These are phyloP conservation scores for Pangasianodon gigas DNA, from an alignment of 2,113 vertebrate species.

Conservation along the genomic window DNA sequence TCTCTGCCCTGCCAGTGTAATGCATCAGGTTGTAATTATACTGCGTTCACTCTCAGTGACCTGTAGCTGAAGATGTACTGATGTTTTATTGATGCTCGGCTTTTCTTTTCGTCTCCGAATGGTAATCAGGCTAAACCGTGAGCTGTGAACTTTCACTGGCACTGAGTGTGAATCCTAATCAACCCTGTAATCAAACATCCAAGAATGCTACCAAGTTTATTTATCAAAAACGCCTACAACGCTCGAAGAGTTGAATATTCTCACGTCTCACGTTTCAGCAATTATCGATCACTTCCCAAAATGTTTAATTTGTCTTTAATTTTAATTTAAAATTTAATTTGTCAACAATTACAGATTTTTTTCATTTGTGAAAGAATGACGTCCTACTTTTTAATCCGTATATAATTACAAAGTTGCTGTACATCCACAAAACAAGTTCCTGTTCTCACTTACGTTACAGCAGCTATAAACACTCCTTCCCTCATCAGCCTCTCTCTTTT, in stretches of 20 bases:
- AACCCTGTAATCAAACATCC: conserved; percentile 20
- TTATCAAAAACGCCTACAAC: neutral
- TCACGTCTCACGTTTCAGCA: too few relatives aligned
- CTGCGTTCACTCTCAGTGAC: neutral
- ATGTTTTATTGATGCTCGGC: conserved; percentile 39
- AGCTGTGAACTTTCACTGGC: neutral
- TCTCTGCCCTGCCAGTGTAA: neutral
- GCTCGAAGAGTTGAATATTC: too few relatives aligned
- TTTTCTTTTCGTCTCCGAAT: conserved; percentile 13
- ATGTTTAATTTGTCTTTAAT: neutral
- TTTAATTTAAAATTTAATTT: too few relatives aligned
- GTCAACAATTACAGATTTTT: neutral
- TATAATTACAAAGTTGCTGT: neutral
- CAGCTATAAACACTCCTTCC: neutral
- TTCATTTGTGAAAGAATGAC: neutral
- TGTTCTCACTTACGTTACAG: too few relatives aligned
- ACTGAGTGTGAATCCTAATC: neutral
- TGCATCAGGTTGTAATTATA: conserved; percentile 14
- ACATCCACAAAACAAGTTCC: too few relatives aligned
- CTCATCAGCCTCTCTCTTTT: neutral
- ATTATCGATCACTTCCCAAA: neutral
- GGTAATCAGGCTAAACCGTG: conserved; percentile 3
- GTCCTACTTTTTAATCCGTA: neutral
- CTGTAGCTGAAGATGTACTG: conserved; percentile 24
- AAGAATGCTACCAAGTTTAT: neutral